Evolutionary conservation across 2,888 invertebrate genomes (phyloP).

Genomic region (Conus canariensis): DNA sequence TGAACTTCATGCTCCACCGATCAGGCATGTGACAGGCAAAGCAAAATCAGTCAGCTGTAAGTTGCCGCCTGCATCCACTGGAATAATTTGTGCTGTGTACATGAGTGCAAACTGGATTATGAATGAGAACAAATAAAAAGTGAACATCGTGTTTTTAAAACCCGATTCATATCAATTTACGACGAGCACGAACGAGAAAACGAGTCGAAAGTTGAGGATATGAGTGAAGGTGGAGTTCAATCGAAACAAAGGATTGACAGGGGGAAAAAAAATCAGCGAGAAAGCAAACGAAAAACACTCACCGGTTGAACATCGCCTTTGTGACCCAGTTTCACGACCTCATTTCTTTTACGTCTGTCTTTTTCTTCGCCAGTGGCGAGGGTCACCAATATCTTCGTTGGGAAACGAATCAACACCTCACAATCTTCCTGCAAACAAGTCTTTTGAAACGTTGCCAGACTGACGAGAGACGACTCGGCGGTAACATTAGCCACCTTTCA

Average conservation of each 20-base stretch:
- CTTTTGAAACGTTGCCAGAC: background rate
- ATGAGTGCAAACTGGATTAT: too few relatives aligned
- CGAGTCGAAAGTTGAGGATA: too few relatives aligned
- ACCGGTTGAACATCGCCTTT: background rate
- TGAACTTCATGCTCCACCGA: background rate
- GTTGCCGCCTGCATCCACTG: too few relatives aligned
- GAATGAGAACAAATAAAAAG: too few relatives aligned
- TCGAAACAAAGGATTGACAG: background rate
- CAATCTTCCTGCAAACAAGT: background rate
- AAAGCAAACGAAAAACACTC: background rate
- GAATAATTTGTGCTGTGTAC: too few relatives aligned
- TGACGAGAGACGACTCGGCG: background rate
- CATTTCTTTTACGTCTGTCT: background rate
- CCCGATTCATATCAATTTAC: too few relatives aligned
- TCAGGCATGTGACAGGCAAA: background rate
- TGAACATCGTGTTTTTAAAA: too few relatives aligned
- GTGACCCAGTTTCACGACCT: constrained; percentile 17
- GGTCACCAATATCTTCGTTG: background rate
- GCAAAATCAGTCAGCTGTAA: too few relatives aligned
- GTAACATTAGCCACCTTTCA: background rate
- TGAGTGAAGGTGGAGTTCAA: too few relatives aligned
- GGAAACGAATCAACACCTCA: background rate
- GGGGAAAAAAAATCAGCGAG: background rate
- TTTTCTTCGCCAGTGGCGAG: background rate
- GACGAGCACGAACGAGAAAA: too few relatives aligned